Evolutionary conservation across 2,888 invertebrate species (phyloP).

Genomic region (Anoplius nigerrimus): DNA sequence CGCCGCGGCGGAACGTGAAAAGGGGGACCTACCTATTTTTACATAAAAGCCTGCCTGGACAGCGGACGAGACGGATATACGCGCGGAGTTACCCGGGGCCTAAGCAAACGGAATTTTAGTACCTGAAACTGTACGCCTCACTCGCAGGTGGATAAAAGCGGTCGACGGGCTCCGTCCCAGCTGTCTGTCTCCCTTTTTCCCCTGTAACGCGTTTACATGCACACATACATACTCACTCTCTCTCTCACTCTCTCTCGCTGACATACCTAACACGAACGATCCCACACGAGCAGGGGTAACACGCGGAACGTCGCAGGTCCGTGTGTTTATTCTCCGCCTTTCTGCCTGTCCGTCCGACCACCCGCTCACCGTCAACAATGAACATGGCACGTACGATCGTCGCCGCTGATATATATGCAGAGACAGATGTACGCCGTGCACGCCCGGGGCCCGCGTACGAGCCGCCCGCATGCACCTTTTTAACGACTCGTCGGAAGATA

Average conservation of each 20-base stretch:
- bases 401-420: conserved; percentile 29
- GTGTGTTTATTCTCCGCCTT: conserved; percentile 36
- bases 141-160: conserved; percentile 56
- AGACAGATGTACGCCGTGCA: conserved; percentile 46
- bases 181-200: conserved; percentile 31
- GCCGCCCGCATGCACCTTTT: conserved; percentile 55
- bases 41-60: background rate
- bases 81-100: conserved; percentile 31
- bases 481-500: conserved; percentile 43
- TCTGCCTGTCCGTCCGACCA: conserved; percentile 37
- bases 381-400: conserved; percentile 49
- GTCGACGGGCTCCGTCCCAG: conserved; percentile 39
- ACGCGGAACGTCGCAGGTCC: background rate
- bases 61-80: conserved; percentile 31
- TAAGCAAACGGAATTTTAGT: conserved; percentile 52
- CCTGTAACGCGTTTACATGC: conserved; percentile 11
- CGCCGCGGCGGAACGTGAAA: conserved; percentile 5
- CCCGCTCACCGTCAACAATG: conserved; percentile 52
- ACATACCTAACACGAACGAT: background rate
- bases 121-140: conserved; percentile 41
- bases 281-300: background rate
- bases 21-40: conserved; percentile 1
- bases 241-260: background rate
- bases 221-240: background rate
- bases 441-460: conserved; percentile 25